Conservation (phyloP, 53 echinoderm and acorn worm genomes). For the Apostichopus leukothele region DNA sequence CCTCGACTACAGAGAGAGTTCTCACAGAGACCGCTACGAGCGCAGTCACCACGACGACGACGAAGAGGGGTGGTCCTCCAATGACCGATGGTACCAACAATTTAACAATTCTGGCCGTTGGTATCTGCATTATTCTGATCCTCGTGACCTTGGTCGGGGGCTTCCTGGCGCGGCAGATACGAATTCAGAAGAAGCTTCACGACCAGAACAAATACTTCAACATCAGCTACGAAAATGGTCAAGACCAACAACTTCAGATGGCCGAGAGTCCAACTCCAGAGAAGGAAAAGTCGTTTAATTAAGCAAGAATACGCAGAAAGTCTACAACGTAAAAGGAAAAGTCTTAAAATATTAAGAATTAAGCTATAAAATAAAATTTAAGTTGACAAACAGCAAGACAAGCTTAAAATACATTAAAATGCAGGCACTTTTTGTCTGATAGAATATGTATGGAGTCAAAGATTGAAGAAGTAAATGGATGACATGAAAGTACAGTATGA, state of each 20-base stretch:
- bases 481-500: too few relatives aligned
- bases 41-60: neutral
- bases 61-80: neutral
- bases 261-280: slow-evolving; percentile 37
- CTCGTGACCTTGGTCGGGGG: neutral
- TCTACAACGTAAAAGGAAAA: neutral
- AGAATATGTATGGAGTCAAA: too few relatives aligned
- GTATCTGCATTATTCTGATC: slow-evolving; percentile 7
- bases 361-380: too few relatives aligned
- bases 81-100: neutral
- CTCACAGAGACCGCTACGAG: neutral
- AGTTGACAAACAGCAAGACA: too few relatives aligned
- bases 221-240: slow-evolving; percentile 40
- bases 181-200: slow-evolving; percentile 40
- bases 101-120: neutral
- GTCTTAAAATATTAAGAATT: neutral
- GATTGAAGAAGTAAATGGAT: too few relatives aligned
- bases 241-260: slow-evolving; percentile 24
- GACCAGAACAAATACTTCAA: slow-evolving; percentile 51
- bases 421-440: too few relatives aligned
- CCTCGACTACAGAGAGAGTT: neutral
- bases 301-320: neutral
- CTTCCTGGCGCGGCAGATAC: neutral
- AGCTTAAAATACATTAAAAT: too few relatives aligned
- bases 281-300: slow-evolving; percentile 9